phyloP scores from a whole-genome alignment of 2,888 invertebrate genomes.

The Tenthredo distinguenda region DNA sequence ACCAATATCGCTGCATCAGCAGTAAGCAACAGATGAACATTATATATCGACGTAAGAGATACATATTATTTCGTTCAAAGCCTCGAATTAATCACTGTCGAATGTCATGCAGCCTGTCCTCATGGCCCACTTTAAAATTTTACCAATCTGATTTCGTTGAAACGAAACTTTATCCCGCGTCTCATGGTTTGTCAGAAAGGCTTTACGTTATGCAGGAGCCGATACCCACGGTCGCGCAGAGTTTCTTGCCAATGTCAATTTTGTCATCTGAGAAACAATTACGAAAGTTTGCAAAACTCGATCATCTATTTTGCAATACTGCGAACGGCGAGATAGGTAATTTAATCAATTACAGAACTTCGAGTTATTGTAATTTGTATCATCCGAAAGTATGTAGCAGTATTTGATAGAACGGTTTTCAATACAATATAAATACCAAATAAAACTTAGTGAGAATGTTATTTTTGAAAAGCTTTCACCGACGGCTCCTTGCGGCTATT shows the following conservation, averaged over 20 bases:
- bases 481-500: background rate
- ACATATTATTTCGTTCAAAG: background rate
- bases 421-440: background rate
- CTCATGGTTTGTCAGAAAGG: background rate
- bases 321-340: background rate
- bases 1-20: constrained; percentile 49
- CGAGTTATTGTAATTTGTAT: background rate
- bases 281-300: constrained; percentile 7
- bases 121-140: background rate
- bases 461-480: constrained; percentile 19
- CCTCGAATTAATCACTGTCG: constrained; percentile 31
- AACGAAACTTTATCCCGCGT: background rate
- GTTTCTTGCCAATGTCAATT: constrained; percentile 14
- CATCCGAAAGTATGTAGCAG: background rate
- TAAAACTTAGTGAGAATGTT: background rate
- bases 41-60: constrained; percentile 21
- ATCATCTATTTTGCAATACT: background rate
- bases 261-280: background rate
- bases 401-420: background rate
- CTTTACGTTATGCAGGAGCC: background rate
- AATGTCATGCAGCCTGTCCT: background rate
- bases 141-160: background rate
- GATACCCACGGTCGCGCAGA: background rate
- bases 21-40: constrained; percentile 48
- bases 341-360: background rate